Percentiles rank a stretch among this genome's conserved stretches.
Evolutionary conservation across 2,113 vertebrate genomes (phyloP).

Genomic region (Sarotherodon lohbergeri): DNA sequence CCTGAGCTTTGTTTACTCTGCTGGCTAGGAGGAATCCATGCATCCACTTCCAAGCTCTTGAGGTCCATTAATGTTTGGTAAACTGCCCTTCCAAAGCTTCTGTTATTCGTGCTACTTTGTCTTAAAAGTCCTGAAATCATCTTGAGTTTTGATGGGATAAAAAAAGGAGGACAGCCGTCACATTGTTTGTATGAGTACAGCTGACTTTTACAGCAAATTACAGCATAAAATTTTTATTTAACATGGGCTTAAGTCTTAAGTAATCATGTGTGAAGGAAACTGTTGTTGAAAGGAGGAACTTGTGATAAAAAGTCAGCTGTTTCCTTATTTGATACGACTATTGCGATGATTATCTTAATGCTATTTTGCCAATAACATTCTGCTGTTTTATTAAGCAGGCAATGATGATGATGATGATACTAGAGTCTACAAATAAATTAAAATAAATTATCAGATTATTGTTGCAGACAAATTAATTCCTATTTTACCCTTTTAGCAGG

Average conservation of each 20-base stretch:
- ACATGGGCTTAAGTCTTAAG: background rate
- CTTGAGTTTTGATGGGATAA: background rate
- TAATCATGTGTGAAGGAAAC: background rate
- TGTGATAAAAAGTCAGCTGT: conserved; percentile 18
- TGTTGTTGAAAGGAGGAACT: background rate
- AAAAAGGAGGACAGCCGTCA: background rate
- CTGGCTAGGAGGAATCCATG: background rate
- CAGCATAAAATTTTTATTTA: conserved; percentile 7
- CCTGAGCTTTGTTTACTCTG: conserved; percentile 38
- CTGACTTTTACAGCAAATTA: conserved; percentile 12
- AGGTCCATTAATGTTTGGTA: background rate
- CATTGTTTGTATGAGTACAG: background rate
- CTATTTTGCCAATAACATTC: background rate
- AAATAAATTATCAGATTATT: background rate
- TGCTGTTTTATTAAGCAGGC: background rate
- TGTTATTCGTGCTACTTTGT: background rate
- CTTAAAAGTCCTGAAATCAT: background rate
- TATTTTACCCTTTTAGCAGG: background rate
- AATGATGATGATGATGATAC: background rate
- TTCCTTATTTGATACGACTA: background rate
- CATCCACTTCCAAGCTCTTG: conserved; percentile 11
- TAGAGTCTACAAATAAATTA: background rate
- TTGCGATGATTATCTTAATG: background rate
- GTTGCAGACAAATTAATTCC: background rate
- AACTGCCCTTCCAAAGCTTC: background rate